phyloP scores from a whole-genome alignment of 1,140 invertebrate genomes.

The Pseudomyrmex sp. region DNA sequence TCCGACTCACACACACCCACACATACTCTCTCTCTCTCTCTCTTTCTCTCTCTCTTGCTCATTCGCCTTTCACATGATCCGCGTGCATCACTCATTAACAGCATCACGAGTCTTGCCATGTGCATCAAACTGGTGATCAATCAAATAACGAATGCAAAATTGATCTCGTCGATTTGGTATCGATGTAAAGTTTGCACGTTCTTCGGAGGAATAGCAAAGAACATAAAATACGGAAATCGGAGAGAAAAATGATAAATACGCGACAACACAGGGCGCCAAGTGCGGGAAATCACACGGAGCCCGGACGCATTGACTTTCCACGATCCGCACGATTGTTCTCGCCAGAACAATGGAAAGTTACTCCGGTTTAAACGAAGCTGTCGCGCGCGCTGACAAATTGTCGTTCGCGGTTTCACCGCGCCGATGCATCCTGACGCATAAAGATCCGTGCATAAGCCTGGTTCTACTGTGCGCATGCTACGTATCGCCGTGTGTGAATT shows the following conservation, averaged over 20 bases:
- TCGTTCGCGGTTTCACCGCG: constrained; percentile 61
- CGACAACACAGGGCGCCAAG: background rate
- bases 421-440: constrained; percentile 29
- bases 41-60: background rate
- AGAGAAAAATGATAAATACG: constrained; percentile 35
- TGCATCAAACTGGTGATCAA: background rate
- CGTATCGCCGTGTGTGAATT: background rate
- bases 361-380: constrained; percentile 71
- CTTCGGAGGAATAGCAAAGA: background rate
- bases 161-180: constrained; percentile 11
- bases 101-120: constrained; percentile 26
- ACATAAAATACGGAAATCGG: background rate
- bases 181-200: background rate
- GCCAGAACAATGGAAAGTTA: constrained; percentile 70
- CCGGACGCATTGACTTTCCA: constrained; percentile 30
- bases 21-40: no score
- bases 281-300: constrained; percentile 42
- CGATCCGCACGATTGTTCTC: constrained; percentile 66
- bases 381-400: constrained; percentile 69
- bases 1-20: constrained; percentile 23
- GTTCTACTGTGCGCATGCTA: background rate
- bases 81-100: constrained; percentile 55
- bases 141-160: background rate
- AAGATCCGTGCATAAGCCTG: constrained; percentile 6
- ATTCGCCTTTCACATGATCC: background rate